Evolutionary conservation across 2,888 invertebrate species (phyloP), one percentile per base, ranked within the genome.

Genomic region (Eudasyphora cyanicolor): DNA sequence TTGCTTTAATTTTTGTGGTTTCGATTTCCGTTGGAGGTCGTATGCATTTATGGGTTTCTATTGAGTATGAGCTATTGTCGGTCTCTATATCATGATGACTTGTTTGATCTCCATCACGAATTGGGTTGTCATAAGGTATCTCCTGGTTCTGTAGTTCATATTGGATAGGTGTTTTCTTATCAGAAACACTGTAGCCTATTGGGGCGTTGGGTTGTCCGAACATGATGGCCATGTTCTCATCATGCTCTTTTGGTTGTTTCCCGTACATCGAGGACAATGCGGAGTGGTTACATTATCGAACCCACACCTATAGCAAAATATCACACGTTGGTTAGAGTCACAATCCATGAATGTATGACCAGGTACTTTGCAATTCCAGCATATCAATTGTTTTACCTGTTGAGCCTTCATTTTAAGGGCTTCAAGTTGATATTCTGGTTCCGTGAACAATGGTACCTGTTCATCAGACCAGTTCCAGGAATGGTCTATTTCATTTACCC

Each of bases 201-300:
- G 12, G 54, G 29, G 0, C 4, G 24, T 38, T 14, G 3, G n/a
- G 6, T 71, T 78, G 6, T 24, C 24, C 38, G 29, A 21, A 35
- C 21, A 73, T 73, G 79, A 49, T 24, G 79, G 32, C 17, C 70
- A n/a, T n/a, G n/a, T n/a, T n/a, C n/a, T n/a, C n/a, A n/a, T n/a
- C n/a, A n/a, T n/a, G n/a, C n/a, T n/a, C 64, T 35, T 14, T 24
- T 57, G 32, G 27, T 5, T 12, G 73, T 79, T 79, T 79, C 49
- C 67, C 73, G 54, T 24, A 19, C 79, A 79, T 1, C 0, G 29
- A 5, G 35, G 24, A 60, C 75, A 75, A 2, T 69, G 57, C 0
- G 79, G 79, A 17, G 67, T 69, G 7, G 27, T 60, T 1, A 75
- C 49, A 2, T 45, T 6, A 75, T 70, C n/a, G n/a, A n/a, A n/a